Conservation (phyloP, 2,888 invertebrate genomes). For the Eupithecia centaureata region DNA sequence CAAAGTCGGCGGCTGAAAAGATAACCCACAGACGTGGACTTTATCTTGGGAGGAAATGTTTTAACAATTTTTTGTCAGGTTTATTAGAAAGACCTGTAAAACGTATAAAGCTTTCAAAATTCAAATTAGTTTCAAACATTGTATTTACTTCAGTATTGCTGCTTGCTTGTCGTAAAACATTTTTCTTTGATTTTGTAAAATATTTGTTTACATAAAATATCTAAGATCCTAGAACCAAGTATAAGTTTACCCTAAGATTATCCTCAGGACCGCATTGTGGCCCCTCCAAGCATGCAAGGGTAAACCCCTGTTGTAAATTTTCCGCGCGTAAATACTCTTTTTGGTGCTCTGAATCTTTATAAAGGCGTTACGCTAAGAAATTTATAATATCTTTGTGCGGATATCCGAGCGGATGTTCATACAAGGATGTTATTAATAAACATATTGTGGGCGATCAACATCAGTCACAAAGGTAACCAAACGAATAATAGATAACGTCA, state of each 20-base stretch:
- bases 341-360: slow-evolving; percentile 25
- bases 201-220: neutral
- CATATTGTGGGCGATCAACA: neutral
- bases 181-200: neutral
- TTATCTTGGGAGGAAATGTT: no score
- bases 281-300: neutral
- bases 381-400: neutral
- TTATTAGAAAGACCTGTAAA: no score
- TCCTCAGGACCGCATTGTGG: neutral
- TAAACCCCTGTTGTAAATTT: slow-evolving; percentile 9
- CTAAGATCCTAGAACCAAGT: neutral
- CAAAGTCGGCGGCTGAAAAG: no score
- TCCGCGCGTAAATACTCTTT: slow-evolving; percentile 32
- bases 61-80: no score
- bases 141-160: no score
- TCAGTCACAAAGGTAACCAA: no score
- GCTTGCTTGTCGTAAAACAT: neutral
- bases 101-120: neutral
- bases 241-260: slow-evolving; percentile 10
- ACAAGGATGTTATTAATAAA: no score
- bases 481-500: no score
- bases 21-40: no score
- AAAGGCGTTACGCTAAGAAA: slow-evolving; percentile 1
- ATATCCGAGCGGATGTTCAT: neutral
- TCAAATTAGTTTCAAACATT: neutral